Evolutionary conservation across 2,888 invertebrate genomes (phyloP).

Genomic region (Drosophila buzzatii): DNA sequence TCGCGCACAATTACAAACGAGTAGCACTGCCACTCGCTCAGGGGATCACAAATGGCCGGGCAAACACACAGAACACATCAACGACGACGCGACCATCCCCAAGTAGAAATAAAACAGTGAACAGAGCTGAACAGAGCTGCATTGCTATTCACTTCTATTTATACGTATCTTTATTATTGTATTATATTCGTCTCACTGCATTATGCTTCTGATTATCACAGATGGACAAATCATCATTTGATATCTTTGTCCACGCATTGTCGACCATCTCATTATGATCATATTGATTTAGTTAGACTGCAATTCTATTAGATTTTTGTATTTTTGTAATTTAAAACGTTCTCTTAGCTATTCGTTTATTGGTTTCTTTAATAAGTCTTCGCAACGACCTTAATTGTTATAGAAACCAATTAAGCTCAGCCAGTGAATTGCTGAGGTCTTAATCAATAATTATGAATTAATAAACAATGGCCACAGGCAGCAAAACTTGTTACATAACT

Average conservation of each 20-base stretch:
- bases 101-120: neutral
- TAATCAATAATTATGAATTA: slow-evolving; percentile 2
- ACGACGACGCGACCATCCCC: slow-evolving; percentile 7
- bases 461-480: neutral
- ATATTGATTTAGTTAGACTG: neutral
- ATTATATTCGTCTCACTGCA: neutral
- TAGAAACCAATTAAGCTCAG: slow-evolving; percentile 15
- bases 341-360: no score
- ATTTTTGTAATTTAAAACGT: no score
- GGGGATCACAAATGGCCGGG: slow-evolving; percentile 57
- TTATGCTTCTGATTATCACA: neutral
- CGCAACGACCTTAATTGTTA: slow-evolving; percentile 12
- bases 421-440: neutral
- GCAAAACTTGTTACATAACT: neutral
- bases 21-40: slow-evolving; percentile 41
- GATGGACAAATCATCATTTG: neutral
- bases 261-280: neutral
- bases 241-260: neutral
- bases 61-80: slow-evolving; percentile 45
- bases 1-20: slow-evolving; percentile 65
- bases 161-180: slow-evolving; percentile 66
- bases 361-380: no score
- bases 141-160: slow-evolving; percentile 66
- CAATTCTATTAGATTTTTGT: neutral
- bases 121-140: slow-evolving; percentile 15